These are phyloP conservation scores for Lymantria monacha DNA, from an alignment of 2,888 invertebrate species.

Conservation along the genomic window DNA sequence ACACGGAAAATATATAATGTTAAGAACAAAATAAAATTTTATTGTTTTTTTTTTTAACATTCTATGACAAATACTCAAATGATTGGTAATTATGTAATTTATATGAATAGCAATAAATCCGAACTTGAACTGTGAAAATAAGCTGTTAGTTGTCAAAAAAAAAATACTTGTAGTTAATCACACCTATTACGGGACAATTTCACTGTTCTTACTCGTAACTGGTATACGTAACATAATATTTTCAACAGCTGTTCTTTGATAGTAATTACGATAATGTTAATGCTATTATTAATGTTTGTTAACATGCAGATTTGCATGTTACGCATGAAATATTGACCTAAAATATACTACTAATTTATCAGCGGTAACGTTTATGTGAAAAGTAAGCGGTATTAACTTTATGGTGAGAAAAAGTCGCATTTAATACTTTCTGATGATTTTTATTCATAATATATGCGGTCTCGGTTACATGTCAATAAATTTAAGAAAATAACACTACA, in stretches of 20 bases:
- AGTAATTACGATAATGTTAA: conserved; percentile 38
- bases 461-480: conserved; percentile 19
- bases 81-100: too few species aligned
- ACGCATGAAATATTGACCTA: conserved; percentile 19
- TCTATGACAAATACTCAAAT: too few species aligned
- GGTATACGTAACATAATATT: conserved; percentile 17
- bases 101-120: too few species aligned
- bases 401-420: conserved; percentile 24
- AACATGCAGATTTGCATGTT: conserved; percentile 30
- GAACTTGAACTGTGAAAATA: too few species aligned
- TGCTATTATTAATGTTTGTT: conserved; percentile 37
- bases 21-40: too few species aligned
- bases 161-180: conserved; percentile 19
- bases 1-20: too few species aligned
- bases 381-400: conserved; percentile 17
- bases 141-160: too few species aligned
- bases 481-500: conserved; percentile 18
- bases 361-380: conserved; percentile 14
- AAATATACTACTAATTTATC: conserved; percentile 13
- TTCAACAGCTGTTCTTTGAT: conserved; percentile 27
- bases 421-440: conserved; percentile 16
- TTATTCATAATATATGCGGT: conserved; percentile 17
- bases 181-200: conserved; percentile 26
- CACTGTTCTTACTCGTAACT: conserved; percentile 20
- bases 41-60: too few species aligned